Base-by-base conservation (phyloP, 2,888 invertebrate species). In the Rutpela maculata region DNA sequence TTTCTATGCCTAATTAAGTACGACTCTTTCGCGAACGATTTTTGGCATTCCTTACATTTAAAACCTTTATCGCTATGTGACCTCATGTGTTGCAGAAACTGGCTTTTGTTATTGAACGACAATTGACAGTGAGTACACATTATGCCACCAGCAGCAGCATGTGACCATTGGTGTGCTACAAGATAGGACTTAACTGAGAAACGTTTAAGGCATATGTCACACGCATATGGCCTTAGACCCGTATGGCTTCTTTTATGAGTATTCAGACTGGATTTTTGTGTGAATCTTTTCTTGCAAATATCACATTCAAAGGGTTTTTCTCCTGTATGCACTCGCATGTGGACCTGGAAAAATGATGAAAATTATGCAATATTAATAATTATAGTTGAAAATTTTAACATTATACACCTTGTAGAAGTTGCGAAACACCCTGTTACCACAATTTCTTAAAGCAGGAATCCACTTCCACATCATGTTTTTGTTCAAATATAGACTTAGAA, bases 131-230 rank as follows among this genome's bases (percentile, higher is more conserved):
- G 91, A 86, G 93, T 93, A 90, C 95, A 95, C 84, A 93, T 93
- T 85, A 86, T 80, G 22, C 84, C 94, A 93, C 90, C 95, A 94
- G 82, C 95, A 6, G 94, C 93, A 72, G 95, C 94, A 89, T 95
- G 95, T 69, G 95, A 94, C 95, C 95, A 95, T 83, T 94, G 93
- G 89, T 95, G 95, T 65, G 95, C 95, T 81, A 94, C 94, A 76
- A 95, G 94, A 86, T 95, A 95, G 87, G 95, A 95, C 89, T 95
- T 95, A 80, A 95, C 95, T 59, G 95, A 95, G 89, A 95, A 95
- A 85, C 94, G 92, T 90, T 95, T 95, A 87, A 94, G 93, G 89
- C 95, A 95, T 85, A 95, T 93, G 90, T 95, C 94, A 91, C 95
- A 95, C 82, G 94, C 93, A 86, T 95, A 95, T 55, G 95, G 95